phyloP scores from a whole-genome alignment of 1,140 invertebrate genomes.

The Mylabris phalerata region DNA sequence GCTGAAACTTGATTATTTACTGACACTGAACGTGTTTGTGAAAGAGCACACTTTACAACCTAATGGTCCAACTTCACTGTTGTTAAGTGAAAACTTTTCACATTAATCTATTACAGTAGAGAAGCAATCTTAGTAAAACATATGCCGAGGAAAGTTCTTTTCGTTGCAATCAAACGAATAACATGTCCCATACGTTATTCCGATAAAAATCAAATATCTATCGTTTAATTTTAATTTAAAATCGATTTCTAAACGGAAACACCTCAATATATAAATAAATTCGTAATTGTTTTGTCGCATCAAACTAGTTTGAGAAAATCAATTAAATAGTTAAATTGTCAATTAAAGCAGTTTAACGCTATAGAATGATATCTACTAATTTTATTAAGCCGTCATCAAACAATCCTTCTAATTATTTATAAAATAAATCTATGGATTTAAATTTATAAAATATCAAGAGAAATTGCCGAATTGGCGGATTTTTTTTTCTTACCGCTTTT shows the following conservation, averaged over 20 bases:
- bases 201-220: too few relatives aligned
- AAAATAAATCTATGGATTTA: not conserved
- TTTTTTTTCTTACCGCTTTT: constrained; percentile 5
- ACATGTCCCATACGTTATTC: constrained; percentile 4
- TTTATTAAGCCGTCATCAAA: constrained; percentile 7
- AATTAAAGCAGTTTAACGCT: not conserved
- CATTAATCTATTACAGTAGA: constrained; percentile 31
- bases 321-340: constrained; percentile 15
- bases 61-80: constrained; percentile 29
- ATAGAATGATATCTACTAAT: constrained; percentile 4
- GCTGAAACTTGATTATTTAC: constrained; percentile 16
- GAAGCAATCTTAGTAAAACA: constrained; percentile 14
- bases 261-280: too few relatives aligned
- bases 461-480: not conserved
- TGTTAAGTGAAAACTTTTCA: constrained; percentile 29
- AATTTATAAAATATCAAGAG: not conserved
- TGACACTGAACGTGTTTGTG: constrained; percentile 18
- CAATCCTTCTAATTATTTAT: constrained; percentile 4
- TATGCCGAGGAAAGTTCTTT: constrained; percentile 11
- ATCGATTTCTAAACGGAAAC: too few relatives aligned
- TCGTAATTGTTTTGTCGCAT: constrained; percentile 11
- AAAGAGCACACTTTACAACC: constrained; percentile 27
- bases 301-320: constrained; percentile 9
- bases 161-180: constrained; percentile 10
- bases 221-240: too few relatives aligned